Conservation (phyloP, 2,797 vertebrate species). For the Coregonus suidteri region DNA sequence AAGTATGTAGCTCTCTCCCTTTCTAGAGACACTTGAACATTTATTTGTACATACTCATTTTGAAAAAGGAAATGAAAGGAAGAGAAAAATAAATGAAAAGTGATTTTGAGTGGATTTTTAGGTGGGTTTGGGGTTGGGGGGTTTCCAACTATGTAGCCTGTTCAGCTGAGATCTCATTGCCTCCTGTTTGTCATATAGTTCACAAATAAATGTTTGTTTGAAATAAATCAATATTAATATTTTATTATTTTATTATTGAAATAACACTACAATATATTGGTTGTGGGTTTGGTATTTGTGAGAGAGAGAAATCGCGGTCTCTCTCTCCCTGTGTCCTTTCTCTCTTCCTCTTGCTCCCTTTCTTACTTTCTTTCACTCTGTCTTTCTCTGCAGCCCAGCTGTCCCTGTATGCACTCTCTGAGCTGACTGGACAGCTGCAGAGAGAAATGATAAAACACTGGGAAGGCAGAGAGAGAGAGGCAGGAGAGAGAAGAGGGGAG, state of each 20-base stretch:
- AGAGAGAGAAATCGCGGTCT: not conserved
- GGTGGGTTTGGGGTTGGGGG: constrained; percentile 8
- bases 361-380: not conserved
- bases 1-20: constrained; percentile 73
- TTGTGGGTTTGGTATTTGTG: not conserved
- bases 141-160: constrained; percentile 61
- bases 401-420: constrained; percentile 22
- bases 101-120: constrained; percentile 37
- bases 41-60: constrained; percentile 73
- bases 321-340: not conserved
- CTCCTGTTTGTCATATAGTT: constrained; percentile 76
- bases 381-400: constrained; percentile 25
- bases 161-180: constrained; percentile 65
- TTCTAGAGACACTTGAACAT: constrained; percentile 56
- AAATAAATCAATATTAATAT: constrained; percentile 34
- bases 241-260: not conserved
- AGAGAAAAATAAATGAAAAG: constrained; percentile 35
- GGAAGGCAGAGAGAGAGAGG: constrained; percentile 15
- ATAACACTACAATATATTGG: not conserved
- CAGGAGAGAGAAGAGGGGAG: not conserved
- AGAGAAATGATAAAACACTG: constrained; percentile 40
- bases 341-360: not conserved
- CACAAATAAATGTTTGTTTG: constrained; percentile 77
- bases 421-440: constrained; percentile 24
- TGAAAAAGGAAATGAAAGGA: constrained; percentile 43